Evolutionary conservation across 2,797 vertebrate genomes (phyloP).

Genomic region (Leptodactylus fallax): DNA sequence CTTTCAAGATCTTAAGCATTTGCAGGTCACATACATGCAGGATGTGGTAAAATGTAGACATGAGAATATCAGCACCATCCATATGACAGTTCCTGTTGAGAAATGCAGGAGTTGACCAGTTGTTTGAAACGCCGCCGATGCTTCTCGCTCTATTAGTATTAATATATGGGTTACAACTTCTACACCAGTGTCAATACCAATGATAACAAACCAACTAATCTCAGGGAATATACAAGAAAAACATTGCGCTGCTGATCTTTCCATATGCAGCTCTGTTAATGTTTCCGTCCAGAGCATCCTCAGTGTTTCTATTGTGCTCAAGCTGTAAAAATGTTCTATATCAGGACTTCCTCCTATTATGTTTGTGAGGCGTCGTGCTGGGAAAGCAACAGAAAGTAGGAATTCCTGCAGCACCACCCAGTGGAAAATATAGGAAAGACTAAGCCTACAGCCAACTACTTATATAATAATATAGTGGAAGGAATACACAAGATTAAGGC

Average conservation of each 20-base stretch:
- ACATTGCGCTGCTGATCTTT: slow-evolving; percentile 73
- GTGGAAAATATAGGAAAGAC: slow-evolving; percentile 77
- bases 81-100: neutral
- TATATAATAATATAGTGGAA: neutral
- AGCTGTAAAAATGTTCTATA: slow-evolving; percentile 93
- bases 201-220: neutral
- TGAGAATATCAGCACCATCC: neutral
- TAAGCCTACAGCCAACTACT: slow-evolving; percentile 24
- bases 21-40: neutral
- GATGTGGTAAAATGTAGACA: slow-evolving; percentile 3
- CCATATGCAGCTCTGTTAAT: slow-evolving; percentile 78
- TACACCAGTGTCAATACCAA: neutral
- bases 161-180: neutral
- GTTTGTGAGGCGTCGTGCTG: slow-evolving; percentile 86
- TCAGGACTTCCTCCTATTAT: slow-evolving; percentile 98
- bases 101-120: neutral
- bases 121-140: neutral
- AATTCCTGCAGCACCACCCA: slow-evolving; percentile 90
- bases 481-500: neutral
- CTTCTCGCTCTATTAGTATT: neutral
- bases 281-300: slow-evolving; percentile 85
- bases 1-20: neutral
- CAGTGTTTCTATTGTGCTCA: slow-evolving; percentile 82
- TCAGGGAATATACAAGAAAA: slow-evolving; percentile 46
- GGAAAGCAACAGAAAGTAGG: slow-evolving; percentile 84